Conservation (phyloP, 2,797 vertebrate genomes). For the Arctocebus calabarensis region DNA sequence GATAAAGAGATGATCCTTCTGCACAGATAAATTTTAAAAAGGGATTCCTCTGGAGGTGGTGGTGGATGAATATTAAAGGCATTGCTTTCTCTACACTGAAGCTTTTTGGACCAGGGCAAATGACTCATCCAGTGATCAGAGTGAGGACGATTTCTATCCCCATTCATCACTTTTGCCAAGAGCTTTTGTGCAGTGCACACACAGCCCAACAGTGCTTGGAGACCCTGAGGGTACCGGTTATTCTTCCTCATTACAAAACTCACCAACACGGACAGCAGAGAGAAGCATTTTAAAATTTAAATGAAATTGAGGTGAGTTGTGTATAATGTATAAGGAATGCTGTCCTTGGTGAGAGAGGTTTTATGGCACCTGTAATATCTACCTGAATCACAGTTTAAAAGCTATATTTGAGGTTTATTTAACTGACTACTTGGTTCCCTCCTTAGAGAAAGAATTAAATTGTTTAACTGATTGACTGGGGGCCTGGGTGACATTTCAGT, state of each 20-base stretch:
- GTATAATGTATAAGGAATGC: not conserved
- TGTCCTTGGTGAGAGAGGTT: not conserved
- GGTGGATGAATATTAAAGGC: not conserved
- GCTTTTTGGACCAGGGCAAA: not conserved
- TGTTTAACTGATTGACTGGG: not conserved
- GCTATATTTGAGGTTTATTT: slow-evolving; percentile 11
- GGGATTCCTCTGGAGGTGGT: not conserved
- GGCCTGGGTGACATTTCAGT: not conserved
- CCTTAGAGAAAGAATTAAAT: slow-evolving; percentile 10
- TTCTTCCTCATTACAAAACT: not conserved
- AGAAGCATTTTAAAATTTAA: slow-evolving; percentile 36
- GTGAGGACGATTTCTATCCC: not conserved
- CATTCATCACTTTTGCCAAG: not conserved
- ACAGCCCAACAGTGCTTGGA: not conserved
- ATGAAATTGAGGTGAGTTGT: not conserved
- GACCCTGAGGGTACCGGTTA: not conserved
- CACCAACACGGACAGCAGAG: not conserved
- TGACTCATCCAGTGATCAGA: not conserved
- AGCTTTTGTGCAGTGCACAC: not conserved
- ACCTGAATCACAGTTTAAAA: not conserved
- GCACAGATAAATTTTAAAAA: not conserved
- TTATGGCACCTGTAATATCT: not conserved
- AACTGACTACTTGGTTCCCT: not conserved
- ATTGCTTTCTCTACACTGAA: not conserved
- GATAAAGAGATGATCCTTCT: not conserved